Base-by-base conservation (phyloP, 2,113 vertebrate genomes). In the Eptatretus burgeri region DNA sequence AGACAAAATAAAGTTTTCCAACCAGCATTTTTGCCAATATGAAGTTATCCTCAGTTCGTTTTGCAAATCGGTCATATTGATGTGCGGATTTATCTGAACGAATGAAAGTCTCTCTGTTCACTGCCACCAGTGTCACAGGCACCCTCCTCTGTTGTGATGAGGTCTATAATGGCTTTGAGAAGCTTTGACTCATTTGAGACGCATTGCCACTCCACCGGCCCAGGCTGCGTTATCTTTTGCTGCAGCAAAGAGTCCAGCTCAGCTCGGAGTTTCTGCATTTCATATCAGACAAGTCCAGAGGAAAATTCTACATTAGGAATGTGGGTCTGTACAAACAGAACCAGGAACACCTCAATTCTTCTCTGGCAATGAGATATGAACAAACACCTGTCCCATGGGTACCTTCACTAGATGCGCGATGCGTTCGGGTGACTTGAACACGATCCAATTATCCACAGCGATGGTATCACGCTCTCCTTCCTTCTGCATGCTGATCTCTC, bases 391-490 rank as follows among this genome's bases (percentile, higher is more conserved):
- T 41, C 27, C 3, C 27, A 7, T 7, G 27, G 27, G 27, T 64
- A 87, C 89, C 80, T 98, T 95, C 64, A 96, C 91, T 1, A 98
- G 78, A 67, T 87, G 74, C 12, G 87, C 89, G 65, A 85, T 95
- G 69, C 82, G 81, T 12, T 78, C 82, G 1, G 89, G 85, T 51
- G 89, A 95, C 70, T 85, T 81, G 73, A 98, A 98, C 63, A 98
- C 77, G 63, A 98, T 98, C 89, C 91, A 96, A 20, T 86, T 73
- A 68, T 98, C 91, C 60, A 98, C 89, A 5, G 91, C 79, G 0
- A 98, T 82, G 13, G 88, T 95, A 62, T 98, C 91, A 71, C 94
- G 83, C 64, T 75, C 85, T 2, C 80, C 76, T 13, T 98, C 91
- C 66, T 79, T 93, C 76, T 94, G 84, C 70, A 98, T 96, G 67